phyloP scores from a whole-genome alignment of 37 sponge, comb jelly and placozoan genomes.

The Tethya wilhelma region DNA sequence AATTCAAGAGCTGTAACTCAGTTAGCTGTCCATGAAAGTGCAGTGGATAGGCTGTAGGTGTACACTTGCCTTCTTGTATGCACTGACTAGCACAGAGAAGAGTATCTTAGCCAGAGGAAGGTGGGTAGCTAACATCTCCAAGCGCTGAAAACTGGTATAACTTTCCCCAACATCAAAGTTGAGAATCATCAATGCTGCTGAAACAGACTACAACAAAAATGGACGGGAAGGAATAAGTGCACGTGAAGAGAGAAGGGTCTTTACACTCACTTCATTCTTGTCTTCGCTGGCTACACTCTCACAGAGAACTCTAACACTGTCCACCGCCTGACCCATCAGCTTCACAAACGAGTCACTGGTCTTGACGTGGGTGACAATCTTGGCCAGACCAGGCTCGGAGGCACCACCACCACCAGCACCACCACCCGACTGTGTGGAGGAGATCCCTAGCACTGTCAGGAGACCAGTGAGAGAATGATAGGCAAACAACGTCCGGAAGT shows the following conservation, averaged over 20 bases:
- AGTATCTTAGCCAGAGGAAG: constrained; percentile 40
- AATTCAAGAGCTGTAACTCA: no score
- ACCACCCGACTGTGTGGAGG: neutral
- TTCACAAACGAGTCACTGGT: constrained; percentile 37
- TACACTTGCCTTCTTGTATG: constrained; percentile 68
- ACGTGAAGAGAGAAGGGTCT: neutral
- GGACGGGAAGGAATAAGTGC: neutral
- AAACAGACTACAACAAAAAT: neutral
- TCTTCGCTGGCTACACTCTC: constrained; percentile 15
- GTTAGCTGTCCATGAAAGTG: no score
- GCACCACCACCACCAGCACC: constrained; percentile 1
- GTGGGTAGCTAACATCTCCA: constrained; percentile 40
- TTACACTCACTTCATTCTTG: constrained; percentile 17
- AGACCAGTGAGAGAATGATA: constrained; percentile 46
- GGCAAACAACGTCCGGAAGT: constrained; percentile 46
- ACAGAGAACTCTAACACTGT: constrained; percentile 12
- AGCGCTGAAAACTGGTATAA: constrained; percentile 51
- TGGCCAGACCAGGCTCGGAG: neutral
- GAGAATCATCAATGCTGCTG: neutral
- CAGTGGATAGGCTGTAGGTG: no score
- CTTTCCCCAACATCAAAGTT: constrained; percentile 15
- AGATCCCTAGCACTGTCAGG: constrained; percentile 25
- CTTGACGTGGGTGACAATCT: constrained; percentile 12
- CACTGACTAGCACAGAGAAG: constrained; percentile 29
- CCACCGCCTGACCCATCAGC: constrained; percentile 19